Percentiles rank a stretch among this genome's conserved stretches.
These are phyloP conservation scores for Pseudonaja textilis DNA, from an alignment of 2,113 vertebrate species.

Conservation along the genomic window DNA sequence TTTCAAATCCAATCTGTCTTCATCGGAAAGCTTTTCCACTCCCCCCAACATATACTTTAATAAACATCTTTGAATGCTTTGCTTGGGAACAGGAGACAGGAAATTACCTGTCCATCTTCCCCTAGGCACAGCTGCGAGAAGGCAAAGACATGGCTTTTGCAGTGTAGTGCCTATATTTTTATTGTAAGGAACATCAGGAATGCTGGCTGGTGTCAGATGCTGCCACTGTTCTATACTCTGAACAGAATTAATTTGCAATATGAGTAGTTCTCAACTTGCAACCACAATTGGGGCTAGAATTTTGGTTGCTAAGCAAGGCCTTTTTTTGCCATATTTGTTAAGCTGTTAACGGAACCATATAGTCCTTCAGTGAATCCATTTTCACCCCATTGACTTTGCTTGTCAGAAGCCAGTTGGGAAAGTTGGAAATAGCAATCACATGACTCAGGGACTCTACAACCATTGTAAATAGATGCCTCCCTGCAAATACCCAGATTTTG, in stretches of 20 bases:
- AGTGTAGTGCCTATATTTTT: not conserved
- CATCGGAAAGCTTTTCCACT: not conserved
- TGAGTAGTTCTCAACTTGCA: not conserved
- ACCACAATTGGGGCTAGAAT: not conserved
- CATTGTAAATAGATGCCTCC: not conserved
- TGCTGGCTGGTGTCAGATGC: not conserved
- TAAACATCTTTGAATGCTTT: slow-evolving; percentile 8
- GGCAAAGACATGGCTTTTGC: not conserved
- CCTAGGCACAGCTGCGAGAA: not conserved
- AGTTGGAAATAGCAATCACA: not conserved
- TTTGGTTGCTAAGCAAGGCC: not conserved
- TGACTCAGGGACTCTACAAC: not conserved
- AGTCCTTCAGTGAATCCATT: not conserved
- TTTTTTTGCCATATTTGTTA: not conserved
- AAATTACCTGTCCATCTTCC: slow-evolving; percentile 14
- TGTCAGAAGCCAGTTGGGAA: not conserved
- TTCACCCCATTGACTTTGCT: not conserved
- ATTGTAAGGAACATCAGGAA: not conserved
- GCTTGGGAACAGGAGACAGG: not conserved
- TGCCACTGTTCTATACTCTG: not conserved
- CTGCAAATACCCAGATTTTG: no score
- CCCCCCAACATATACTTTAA: not conserved
- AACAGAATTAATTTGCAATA: not conserved
- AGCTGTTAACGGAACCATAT: not conserved
- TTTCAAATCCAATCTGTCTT: slow-evolving; percentile 13